A percentile compares a stretch with the other conserved stretches of the same genome.
These are phyloP conservation scores for Pangasius sanitwongsei DNA, from an alignment of 2,797 vertebrate genomes.

Conservation along the genomic window DNA sequence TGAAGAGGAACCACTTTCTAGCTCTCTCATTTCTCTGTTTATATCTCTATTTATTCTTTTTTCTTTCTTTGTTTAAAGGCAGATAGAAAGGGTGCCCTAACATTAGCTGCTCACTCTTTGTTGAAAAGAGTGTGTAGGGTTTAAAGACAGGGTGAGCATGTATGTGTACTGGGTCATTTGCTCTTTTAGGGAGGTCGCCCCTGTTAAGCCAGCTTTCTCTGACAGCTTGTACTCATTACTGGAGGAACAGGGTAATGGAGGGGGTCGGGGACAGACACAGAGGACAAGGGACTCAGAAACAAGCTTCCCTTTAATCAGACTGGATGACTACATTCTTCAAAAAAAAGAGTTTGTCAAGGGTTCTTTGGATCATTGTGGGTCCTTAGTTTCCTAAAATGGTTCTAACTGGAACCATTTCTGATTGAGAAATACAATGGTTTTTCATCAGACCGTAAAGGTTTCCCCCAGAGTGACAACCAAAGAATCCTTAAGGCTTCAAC, in stretches of 20 bases:
- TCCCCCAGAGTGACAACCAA: background rate
- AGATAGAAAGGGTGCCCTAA: slow-evolving; percentile 18
- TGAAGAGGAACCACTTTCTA: background rate
- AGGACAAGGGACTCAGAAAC: slow-evolving; percentile 65
- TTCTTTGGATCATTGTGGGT: background rate
- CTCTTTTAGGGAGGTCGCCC: slow-evolving; percentile 78
- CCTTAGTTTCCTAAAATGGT: background rate
- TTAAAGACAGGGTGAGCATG: slow-evolving; percentile 28
- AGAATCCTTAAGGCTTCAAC: background rate
- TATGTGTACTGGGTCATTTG: slow-evolving; percentile 70
- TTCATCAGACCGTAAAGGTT: background rate
- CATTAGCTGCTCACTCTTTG: slow-evolving; percentile 55
- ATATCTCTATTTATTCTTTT: background rate
- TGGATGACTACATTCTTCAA: slow-evolving; percentile 18
- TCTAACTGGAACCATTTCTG: slow-evolving; percentile 11
- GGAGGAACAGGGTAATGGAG: slow-evolving; percentile 81
- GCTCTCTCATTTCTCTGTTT: background rate
- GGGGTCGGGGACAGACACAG: slow-evolving; percentile 48
- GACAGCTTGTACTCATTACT: slow-evolving; percentile 82
- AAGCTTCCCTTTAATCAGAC: slow-evolving; percentile 69
- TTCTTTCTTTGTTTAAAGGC: slow-evolving; percentile 35
- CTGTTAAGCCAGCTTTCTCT: slow-evolving; percentile 64
- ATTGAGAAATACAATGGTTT: background rate
- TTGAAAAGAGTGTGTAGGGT: slow-evolving; percentile 5
- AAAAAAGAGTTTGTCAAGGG: background rate